A percentile compares a stretch with the other conserved stretches of the same genome.
Conservation (phyloP, 2,113 vertebrate species). For the Entomyzon cyanotis region DNA sequence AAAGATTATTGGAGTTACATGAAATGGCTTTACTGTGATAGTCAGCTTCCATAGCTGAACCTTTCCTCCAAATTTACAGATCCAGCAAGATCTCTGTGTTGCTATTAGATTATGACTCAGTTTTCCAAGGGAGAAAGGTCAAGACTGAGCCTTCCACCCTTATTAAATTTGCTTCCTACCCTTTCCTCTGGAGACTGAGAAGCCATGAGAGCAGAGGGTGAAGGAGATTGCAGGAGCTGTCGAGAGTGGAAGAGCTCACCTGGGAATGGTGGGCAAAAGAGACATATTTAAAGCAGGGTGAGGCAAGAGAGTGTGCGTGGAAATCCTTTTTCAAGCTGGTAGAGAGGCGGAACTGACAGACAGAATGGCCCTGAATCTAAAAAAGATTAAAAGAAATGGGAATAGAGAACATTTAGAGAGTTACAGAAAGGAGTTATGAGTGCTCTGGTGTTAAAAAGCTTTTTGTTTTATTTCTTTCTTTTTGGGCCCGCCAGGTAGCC, state of each 20-base stretch:
- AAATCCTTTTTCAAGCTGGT: neutral
- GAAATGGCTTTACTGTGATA: neutral
- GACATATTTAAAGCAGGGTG: neutral
- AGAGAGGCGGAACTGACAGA: neutral
- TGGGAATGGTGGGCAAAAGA: neutral
- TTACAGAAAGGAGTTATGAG: neutral
- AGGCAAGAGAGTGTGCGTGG: accelerated
- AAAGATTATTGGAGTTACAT: neutral
- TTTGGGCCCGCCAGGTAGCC: neutral
- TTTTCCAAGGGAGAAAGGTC: neutral
- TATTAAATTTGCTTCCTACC: neutral
- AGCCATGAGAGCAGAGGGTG: neutral
- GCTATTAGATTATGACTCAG: neutral
- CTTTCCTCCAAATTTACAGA: neutral
- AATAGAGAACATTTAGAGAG: neutral
- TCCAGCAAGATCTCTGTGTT: neutral
- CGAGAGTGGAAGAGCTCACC: neutral
- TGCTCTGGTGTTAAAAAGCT: neutral
- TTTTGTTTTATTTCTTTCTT: neutral
- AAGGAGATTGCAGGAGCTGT: neutral
- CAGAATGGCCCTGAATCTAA: neutral
- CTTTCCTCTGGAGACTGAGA: neutral
- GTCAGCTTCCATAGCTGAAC: neutral
- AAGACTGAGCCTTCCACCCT: neutral
- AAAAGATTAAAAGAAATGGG: neutral